Conservation (phyloP, 2,888 invertebrate species). For the Aleiodes leptofemur region DNA sequence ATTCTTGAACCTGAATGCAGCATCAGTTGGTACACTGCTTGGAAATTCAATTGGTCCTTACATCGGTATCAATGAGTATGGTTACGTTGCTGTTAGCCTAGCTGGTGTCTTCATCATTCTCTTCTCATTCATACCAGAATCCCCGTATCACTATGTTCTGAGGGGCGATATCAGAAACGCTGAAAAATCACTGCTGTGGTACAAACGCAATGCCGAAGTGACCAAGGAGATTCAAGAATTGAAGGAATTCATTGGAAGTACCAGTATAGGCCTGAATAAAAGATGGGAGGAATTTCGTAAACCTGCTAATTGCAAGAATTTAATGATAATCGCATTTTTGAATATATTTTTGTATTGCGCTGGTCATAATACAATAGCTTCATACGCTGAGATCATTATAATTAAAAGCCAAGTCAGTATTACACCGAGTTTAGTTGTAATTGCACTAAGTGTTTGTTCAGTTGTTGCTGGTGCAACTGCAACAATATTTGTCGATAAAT, state of each 20-base stretch:
- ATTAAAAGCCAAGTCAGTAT: slow-evolving; percentile 67
- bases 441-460: slow-evolving; percentile 76
- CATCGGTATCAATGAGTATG: slow-evolving; percentile 67
- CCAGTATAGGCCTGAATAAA: slow-evolving; percentile 53
- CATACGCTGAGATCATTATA: slow-evolving; percentile 74
- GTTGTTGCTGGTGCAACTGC: slow-evolving; percentile 75
- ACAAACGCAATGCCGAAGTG: slow-evolving; percentile 63
- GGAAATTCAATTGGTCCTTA: slow-evolving; percentile 72
- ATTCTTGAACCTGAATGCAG: slow-evolving; percentile 67
- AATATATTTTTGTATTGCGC: slow-evolving; percentile 77
- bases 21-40: slow-evolving; percentile 67
- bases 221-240: slow-evolving; percentile 67
- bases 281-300: slow-evolving; percentile 61
- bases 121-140: slow-evolving; percentile 69
- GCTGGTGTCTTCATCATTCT: slow-evolving; percentile 65
- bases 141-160: slow-evolving; percentile 70
- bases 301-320: slow-evolving; percentile 72
- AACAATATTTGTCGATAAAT: slow-evolving; percentile 75
- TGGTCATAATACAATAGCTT: slow-evolving; percentile 74
- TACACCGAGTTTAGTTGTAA: slow-evolving; percentile 74
- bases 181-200: slow-evolving; percentile 70
- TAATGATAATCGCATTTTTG: slow-evolving; percentile 74
- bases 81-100: slow-evolving; percentile 65
- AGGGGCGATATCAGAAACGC: slow-evolving; percentile 64
- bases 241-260: slow-evolving; percentile 63